A percentile compares a stretch with the other conserved stretches of the same genome.
Evolutionary conservation across 2,113 vertebrate genomes (phyloP).

Genomic region (Suricata suricatta): DNA sequence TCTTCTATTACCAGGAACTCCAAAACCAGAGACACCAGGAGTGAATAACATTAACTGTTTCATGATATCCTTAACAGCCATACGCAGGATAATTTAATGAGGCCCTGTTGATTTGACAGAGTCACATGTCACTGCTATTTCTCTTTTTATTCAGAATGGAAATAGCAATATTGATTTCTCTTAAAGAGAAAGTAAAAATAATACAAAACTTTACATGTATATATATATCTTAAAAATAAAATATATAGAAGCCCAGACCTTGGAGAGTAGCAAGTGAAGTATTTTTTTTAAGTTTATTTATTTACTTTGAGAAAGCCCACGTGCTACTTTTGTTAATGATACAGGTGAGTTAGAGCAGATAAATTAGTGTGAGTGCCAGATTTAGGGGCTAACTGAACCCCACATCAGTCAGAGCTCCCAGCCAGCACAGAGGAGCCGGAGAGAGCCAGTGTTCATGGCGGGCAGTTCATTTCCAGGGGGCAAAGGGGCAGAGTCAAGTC

Average conservation of each 20-base stretch:
- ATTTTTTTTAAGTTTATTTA: too few species aligned
- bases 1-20: not conserved
- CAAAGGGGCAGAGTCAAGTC: not conserved
- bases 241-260: not conserved
- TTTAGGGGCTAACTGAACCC: not conserved
- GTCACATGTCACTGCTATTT: not conserved
- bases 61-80: not conserved
- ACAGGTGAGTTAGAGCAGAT: not conserved
- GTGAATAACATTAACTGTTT: not conserved
- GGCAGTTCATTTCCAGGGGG: not conserved
- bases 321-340: not conserved
- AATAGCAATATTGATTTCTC: not conserved
- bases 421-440: not conserved
- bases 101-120: not conserved
- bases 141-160: slow-evolving; percentile 12
- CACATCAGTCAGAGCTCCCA: not conserved
- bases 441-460: not conserved
- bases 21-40: not conserved
- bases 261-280: not conserved
- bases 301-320: not conserved
- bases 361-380: not conserved
- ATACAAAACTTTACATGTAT: not conserved
- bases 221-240: not conserved
- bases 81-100: not conserved
- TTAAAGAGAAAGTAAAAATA: not conserved